Percentiles rank a stretch among this genome's conserved stretches.
Evolutionary conservation across 2,888 invertebrate genomes (phyloP).

Genomic region (Tiliacea aurago): DNA sequence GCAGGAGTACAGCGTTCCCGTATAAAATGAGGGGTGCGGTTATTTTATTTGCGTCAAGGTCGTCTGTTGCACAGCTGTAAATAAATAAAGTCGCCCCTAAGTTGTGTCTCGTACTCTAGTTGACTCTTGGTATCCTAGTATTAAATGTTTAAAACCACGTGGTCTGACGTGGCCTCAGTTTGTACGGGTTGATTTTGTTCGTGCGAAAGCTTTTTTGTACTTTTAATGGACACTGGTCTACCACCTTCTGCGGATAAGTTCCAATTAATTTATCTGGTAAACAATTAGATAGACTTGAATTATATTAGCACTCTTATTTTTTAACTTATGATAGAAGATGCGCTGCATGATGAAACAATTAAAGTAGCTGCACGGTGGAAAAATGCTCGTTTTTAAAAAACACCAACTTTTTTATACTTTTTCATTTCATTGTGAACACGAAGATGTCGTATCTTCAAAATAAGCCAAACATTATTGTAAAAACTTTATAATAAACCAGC

Average conservation of each 20-base stretch:
- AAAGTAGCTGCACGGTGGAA: no score
- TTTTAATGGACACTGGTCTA: neutral
- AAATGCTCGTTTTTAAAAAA: neutral
- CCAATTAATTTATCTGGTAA: neutral
- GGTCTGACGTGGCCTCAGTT: neutral
- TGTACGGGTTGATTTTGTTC: neutral
- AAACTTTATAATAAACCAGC: neutral
- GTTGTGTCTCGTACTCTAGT: neutral
- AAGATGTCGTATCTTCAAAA: neutral
- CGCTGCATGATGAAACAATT: no score
- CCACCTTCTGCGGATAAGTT: neutral
- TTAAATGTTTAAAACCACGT: neutral
- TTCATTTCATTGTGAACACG: neutral
- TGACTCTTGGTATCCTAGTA: conserved; percentile 17
- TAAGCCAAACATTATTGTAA: neutral
- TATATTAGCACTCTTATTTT: neutral
- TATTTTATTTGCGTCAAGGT: neutral
- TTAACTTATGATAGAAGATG: no score
- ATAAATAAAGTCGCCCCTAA: neutral
- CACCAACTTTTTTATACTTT: neutral
- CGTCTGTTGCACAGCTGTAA: neutral
- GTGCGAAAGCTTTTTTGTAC: neutral
- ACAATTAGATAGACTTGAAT: neutral
- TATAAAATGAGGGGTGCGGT: neutral
- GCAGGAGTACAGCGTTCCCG: neutral